Conservation (phyloP, 2,888 invertebrate species). For the Microplitis deprimator region DNA sequence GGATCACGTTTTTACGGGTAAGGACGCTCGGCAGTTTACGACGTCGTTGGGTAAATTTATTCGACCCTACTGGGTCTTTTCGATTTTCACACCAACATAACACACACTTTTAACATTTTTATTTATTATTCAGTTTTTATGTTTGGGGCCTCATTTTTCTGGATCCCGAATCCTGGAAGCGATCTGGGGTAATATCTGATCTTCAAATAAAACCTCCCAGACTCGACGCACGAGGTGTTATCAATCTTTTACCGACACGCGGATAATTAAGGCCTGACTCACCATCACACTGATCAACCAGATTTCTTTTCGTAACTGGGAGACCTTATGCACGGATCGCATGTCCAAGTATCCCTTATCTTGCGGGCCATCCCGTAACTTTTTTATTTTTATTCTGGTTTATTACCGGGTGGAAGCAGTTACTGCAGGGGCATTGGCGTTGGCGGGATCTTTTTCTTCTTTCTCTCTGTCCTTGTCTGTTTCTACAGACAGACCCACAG, state of each 20-base stretch:
- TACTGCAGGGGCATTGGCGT: conserved; percentile 28
- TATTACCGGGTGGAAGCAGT: conserved; percentile 38
- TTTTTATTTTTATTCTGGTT: conserved; percentile 49
- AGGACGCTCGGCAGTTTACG: conserved; percentile 29
- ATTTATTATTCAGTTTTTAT: conserved; percentile 17
- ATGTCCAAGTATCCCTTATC: conserved; percentile 62
- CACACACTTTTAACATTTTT: conserved; percentile 17
- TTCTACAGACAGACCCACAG: not conserved
- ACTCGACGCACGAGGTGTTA: conserved; percentile 47
- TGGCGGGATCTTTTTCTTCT: conserved; percentile 12
- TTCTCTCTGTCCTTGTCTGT: conserved; percentile 22
- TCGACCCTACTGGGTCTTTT: conserved; percentile 32
- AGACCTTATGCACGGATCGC: conserved; percentile 61
- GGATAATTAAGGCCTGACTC: conserved; percentile 57
- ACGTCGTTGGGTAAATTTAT: conserved; percentile 36
- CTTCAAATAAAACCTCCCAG: conserved; percentile 23
- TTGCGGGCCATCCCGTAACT: conserved; percentile 59
- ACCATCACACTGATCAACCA: conserved; percentile 38
- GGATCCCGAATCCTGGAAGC: conserved; percentile 15
- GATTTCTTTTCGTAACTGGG: conserved; percentile 42
- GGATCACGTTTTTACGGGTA: conserved; percentile 29
- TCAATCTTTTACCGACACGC: conserved; percentile 58
- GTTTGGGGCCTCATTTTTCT: conserved; percentile 1
- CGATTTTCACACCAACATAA: conserved; percentile 6
- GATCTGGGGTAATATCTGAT: conserved; percentile 37